A percentile compares a stretch with the other conserved stretches of the same genome.
Evolutionary conservation across 2,888 invertebrate species (phyloP).

Genomic region (Subacronicta megacephala): DNA sequence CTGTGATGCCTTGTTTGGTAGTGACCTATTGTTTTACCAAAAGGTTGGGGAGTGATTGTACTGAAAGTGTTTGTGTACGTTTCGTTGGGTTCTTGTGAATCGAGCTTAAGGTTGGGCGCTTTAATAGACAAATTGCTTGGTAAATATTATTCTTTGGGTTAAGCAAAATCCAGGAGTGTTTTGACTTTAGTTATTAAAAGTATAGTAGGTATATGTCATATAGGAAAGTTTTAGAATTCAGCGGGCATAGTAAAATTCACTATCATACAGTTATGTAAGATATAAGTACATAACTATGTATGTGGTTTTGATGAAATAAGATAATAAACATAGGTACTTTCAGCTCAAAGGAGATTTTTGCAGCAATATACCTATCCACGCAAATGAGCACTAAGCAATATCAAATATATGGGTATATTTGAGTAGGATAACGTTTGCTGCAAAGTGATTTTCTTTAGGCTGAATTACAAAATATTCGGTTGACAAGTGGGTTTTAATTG

Average conservation of each 20-base stretch:
- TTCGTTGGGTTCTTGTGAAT: slow-evolving; percentile 43
- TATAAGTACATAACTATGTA: too few relatives aligned
- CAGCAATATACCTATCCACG: too few relatives aligned
- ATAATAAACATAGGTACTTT: too few relatives aligned
- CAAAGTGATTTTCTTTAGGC: not conserved
- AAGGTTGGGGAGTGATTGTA: slow-evolving; percentile 50
- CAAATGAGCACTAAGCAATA: too few relatives aligned
- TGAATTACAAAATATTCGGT: not conserved
- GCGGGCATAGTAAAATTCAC: too few relatives aligned
- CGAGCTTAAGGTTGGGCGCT: slow-evolving; percentile 38
- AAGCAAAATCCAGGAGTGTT: slow-evolving; percentile 15
- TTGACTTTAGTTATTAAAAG: too few relatives aligned
- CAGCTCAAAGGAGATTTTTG: too few relatives aligned
- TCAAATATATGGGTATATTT: too few relatives aligned
- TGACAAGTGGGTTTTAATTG: slow-evolving; percentile 10
- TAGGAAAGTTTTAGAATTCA: not conserved
- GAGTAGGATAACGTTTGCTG: too few relatives aligned
- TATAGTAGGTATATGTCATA: too few relatives aligned
- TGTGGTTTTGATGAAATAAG: too few relatives aligned
- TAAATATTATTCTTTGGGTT: slow-evolving; percentile 40
- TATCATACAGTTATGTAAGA: too few relatives aligned
- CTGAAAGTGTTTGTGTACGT: slow-evolving; percentile 50
- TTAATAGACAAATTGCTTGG: slow-evolving; percentile 48
- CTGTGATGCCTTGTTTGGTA: slow-evolving; percentile 36
- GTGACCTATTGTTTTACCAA: slow-evolving; percentile 45